Base-by-base conservation (phyloP, 1,140 invertebrate species). In the Drosophila busckii region DNA sequence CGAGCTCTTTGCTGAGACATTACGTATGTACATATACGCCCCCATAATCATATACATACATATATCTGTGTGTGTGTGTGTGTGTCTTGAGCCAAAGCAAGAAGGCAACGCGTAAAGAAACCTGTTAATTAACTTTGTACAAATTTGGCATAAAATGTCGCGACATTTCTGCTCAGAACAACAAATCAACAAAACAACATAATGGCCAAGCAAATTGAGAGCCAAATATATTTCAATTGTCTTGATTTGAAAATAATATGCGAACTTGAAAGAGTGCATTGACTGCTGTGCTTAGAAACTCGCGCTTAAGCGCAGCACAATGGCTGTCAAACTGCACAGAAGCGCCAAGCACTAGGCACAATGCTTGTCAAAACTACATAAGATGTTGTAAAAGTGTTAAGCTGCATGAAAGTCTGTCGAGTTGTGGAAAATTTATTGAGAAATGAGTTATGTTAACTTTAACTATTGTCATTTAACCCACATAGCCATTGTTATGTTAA, bases 111-210 rank as follows among this genome's bases (percentile, higher is more conserved):
- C 52, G 67, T 68, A 78, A 67, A 71, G 68, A 78, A 78, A 78
- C 71, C 68, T 64, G 71, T 78, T 78, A 78, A 78, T 78, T 71
- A 78, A 71, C 53, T 80, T 54, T 78, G 73, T 26, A 56, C 71
- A 71, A 78, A 71, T 78, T 78, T 78, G 73, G 73, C 62, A 64
- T 37, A 54, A 78, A 56, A 45, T 76, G 54, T 75, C 53, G 70
- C 70, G 63, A 59, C 70, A 42, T 53, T 52, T 48, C 40, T 61
- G 32, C 42, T 35, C 59, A 25, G 23, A 15, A 19, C 12, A 40
- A 60, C 35, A 50, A 10, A 34, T 5, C 7, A 9, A 38, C 6
- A 35, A 53, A 40, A 48, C 48, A 16, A 37, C 12, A 32, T 35
- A 63, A 28, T 46, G 23, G n/a, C n/a, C n/a, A n/a, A n/a, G n/a